Evolutionary conservation across 2,113 vertebrate genomes (phyloP).

Genomic region (Oryzias curvinotus): DNA sequence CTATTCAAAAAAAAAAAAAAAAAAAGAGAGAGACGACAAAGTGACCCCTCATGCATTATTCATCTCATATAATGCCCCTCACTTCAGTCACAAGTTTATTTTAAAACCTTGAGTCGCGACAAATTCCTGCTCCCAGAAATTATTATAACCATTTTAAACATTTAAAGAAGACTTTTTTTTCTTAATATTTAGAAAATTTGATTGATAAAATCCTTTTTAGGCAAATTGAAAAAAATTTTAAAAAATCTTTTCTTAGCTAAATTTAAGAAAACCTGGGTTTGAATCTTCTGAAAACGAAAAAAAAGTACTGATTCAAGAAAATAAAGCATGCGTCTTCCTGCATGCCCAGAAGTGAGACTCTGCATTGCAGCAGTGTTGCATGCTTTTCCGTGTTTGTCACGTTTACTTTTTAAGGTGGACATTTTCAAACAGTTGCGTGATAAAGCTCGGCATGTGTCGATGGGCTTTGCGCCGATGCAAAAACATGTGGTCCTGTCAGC

Average conservation of each 20-base stretch:
- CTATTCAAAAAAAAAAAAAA: slow-evolving; percentile 30
- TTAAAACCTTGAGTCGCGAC: slow-evolving; percentile 36
- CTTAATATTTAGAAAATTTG: neutral
- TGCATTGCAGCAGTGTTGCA: no score
- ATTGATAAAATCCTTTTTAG: neutral
- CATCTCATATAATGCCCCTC: slow-evolving; percentile 24
- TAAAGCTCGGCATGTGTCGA: slow-evolving; percentile 14
- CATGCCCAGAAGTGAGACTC: no score
- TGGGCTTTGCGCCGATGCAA: neutral
- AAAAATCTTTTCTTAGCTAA: no score
- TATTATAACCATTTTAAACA: slow-evolving; percentile 18
- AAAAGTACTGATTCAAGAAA: no score
- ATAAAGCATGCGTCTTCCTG: no score
- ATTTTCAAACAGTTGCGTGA: slow-evolving; percentile 5
- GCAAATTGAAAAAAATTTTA: no score
- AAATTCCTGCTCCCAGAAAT: slow-evolving; percentile 25
- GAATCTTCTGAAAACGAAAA: no score
- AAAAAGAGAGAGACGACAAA: slow-evolving; percentile 37
- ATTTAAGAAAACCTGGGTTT: no score
- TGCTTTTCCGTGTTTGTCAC: no score
- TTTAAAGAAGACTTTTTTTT: neutral
- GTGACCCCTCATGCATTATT: slow-evolving; percentile 50
- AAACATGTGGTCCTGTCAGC: slow-evolving; percentile 18
- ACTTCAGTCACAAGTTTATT: slow-evolving; percentile 32
- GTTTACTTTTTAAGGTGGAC: neutral